Percentiles rank a stretch among this genome's conserved stretches.
phyloP scores from a whole-genome alignment of 2,888 invertebrate genomes.

The Calliopum simillimum region DNA sequence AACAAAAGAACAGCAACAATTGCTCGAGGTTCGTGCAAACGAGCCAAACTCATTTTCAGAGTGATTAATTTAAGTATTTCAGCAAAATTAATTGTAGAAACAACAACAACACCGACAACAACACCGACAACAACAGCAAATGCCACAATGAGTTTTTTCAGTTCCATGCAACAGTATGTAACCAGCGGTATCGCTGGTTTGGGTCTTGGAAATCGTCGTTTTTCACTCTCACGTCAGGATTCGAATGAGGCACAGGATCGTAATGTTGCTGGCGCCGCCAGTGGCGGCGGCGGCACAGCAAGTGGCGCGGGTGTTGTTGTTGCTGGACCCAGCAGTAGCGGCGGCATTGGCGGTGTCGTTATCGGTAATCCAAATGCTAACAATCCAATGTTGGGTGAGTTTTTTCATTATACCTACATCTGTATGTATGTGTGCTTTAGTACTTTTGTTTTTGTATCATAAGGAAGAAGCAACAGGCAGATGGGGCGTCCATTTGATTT shows the following conservation, averaged over 20 bases:
- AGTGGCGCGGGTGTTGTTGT: constrained; percentile 17
- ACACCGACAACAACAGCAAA: constrained; percentile 43
- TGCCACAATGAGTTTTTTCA: constrained; percentile 84
- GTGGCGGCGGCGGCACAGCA: constrained; percentile 46
- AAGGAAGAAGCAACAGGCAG: background rate
- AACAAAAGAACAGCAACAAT: no score
- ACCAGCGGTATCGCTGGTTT: constrained; percentile 87
- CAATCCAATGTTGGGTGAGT: constrained; percentile 62
- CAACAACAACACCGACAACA: constrained; percentile 11
- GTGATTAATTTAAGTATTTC: background rate
- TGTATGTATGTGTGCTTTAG: background rate
- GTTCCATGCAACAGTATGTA: constrained; percentile 86
- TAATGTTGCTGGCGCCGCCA: constrained; percentile 37
- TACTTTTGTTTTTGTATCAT: background rate
- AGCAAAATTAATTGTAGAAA: constrained; percentile 31
- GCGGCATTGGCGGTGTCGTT: constrained; percentile 56
- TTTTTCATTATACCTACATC: background rate
- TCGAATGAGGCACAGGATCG: constrained; percentile 67
- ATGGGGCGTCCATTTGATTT: background rate
- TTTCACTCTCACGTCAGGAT: constrained; percentile 77
- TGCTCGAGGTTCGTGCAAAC: no score
- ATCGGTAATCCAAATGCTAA: constrained; percentile 62
- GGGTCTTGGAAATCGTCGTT: constrained; percentile 80
- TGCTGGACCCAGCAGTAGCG: constrained; percentile 23
- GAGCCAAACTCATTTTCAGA: no score